These are phyloP conservation scores for Drosophila navojoa DNA, from an alignment of 1,140 invertebrate genomes.

Conservation along the genomic window DNA sequence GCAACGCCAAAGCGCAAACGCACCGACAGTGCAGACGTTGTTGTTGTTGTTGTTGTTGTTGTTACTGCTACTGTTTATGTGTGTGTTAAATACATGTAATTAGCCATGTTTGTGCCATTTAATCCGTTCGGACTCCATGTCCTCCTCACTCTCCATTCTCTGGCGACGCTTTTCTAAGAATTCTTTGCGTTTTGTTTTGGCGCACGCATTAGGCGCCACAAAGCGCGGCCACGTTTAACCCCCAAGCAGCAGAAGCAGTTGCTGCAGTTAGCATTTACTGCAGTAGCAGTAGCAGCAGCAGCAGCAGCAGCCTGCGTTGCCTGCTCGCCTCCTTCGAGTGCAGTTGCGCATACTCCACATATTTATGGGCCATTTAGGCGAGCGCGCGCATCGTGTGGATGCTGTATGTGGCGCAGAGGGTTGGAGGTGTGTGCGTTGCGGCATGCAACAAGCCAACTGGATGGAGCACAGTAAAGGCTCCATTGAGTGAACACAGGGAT, in stretches of 20 bases:
- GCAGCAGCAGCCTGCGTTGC: neutral
- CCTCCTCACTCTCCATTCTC: slow-evolving; percentile 27
- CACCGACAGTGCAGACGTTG: slow-evolving; percentile 36
- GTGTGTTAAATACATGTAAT: slow-evolving; percentile 82
- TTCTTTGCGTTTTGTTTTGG: slow-evolving; percentile 78
- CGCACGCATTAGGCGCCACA: slow-evolving; percentile 79
- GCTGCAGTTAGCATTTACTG: slow-evolving; percentile 32
- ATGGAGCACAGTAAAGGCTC: slow-evolving; percentile 1
- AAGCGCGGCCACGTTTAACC: slow-evolving; percentile 73
- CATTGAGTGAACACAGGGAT: neutral
- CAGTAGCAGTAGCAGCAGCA: slow-evolving; percentile 6
- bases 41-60: slow-evolving; percentile 14
- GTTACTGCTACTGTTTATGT: slow-evolving; percentile 22
- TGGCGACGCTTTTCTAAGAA: slow-evolving; percentile 79
- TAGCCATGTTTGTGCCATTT: slow-evolving; percentile 82
- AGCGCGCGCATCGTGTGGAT: slow-evolving; percentile 67
- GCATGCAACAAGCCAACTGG: slow-evolving; percentile 18
- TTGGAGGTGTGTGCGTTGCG: neutral
- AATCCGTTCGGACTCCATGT: slow-evolving; percentile 66
- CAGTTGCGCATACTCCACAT: slow-evolving; percentile 76
- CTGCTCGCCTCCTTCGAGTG: slow-evolving; percentile 11
- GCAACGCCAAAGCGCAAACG: slow-evolving; percentile 32
- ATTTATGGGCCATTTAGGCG: slow-evolving; percentile 79
- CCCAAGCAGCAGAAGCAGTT: slow-evolving; percentile 50
- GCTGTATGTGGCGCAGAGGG: slow-evolving; percentile 37